Evolutionary conservation across 2,888 invertebrate genomes (phyloP), one percentile per base, ranked within the genome.

Genomic region (Digitonthophagus gazella): DNA sequence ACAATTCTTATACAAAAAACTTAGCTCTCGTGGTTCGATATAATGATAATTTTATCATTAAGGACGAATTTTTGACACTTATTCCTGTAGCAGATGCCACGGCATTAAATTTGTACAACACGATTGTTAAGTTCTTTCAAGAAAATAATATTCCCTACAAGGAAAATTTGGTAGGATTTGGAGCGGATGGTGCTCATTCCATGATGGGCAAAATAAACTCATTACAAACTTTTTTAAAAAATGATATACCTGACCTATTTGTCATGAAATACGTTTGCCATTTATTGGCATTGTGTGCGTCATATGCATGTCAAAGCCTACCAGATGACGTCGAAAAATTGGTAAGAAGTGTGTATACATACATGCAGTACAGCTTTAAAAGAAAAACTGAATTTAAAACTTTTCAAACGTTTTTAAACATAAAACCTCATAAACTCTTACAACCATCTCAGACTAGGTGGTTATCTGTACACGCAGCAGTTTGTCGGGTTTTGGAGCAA

Each of bases 151-250:
- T 80, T 69, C 71, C 75, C 65, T 79, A 76, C 66, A 75, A 75
- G 68, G 20, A 71, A 66, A 78, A 79, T 61, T 71, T 80, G 73
- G 75, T 80, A 58, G 80, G 79, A 1, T 80, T 80, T 72, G 79
- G 76, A 28, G 76, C 78, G 8, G 80, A 81, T 73, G 57, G 57
- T 15, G 57, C 57, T 15, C 14, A 57, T 57, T 15, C 57, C 14
- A 80, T 80, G 80, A 76, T 78, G 71, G 79, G 79, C 1, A 58
- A 63, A 18, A 70, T 75, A 54, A 70, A 79, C 72, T 80, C 78
- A 14, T 73, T 81, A 3, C 68, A 72, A 15, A 74, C 74, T 11
- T 68, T 76, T 15, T 73, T 80, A 20, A 73, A 74, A 72, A 71
- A 72, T 67, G 79, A 79, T 22, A 74, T 78, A 15, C 77, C 78